Conservation (phyloP, 2,797 vertebrate genomes). For the Sphaeramia orbicularis region DNA sequence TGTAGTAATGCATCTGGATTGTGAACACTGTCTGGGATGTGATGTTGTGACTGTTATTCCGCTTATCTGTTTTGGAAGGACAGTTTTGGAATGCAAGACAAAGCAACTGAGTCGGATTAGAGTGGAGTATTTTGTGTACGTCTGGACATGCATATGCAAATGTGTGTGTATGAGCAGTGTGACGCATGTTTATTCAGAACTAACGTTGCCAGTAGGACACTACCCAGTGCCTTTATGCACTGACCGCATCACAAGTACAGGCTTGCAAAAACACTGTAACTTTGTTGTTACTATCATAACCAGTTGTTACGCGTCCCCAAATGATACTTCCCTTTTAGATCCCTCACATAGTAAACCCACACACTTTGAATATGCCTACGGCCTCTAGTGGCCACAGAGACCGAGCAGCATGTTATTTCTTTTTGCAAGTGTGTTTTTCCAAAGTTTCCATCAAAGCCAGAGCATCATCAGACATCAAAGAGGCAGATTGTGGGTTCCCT, state of each 20-base stretch:
- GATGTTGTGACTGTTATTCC: constrained; percentile 49
- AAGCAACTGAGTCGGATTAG: constrained; percentile 33
- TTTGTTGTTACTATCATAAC: constrained; percentile 74
- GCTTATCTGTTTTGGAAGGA: constrained; percentile 56
- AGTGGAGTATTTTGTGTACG: not conserved
- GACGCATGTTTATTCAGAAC: constrained; percentile 57
- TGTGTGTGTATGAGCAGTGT: constrained; percentile 37
- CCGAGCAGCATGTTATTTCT: constrained; percentile 69
- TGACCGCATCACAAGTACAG: constrained; percentile 62
- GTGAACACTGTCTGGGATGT: constrained; percentile 42
- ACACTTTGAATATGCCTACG: constrained; percentile 70
- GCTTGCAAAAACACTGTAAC: constrained; percentile 70
- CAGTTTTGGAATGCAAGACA: constrained; percentile 46
- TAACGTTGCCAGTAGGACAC: constrained; percentile 50
- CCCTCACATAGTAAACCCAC: constrained; percentile 60
- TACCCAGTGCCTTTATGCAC: constrained; percentile 50
- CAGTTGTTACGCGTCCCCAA: constrained; percentile 72
- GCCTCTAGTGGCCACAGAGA: constrained; percentile 76
- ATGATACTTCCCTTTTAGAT: constrained; percentile 67
- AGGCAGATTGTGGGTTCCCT: constrained; percentile 82
- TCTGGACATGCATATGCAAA: constrained; percentile 54
- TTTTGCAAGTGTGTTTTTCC: constrained; percentile 73
- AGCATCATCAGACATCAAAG: constrained; percentile 81
- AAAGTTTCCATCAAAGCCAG: constrained; percentile 79
- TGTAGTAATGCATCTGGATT: constrained; percentile 57